These are phyloP conservation scores for Ericerus pela DNA, from an alignment of 1,140 invertebrate species.

Conservation along the genomic window DNA sequence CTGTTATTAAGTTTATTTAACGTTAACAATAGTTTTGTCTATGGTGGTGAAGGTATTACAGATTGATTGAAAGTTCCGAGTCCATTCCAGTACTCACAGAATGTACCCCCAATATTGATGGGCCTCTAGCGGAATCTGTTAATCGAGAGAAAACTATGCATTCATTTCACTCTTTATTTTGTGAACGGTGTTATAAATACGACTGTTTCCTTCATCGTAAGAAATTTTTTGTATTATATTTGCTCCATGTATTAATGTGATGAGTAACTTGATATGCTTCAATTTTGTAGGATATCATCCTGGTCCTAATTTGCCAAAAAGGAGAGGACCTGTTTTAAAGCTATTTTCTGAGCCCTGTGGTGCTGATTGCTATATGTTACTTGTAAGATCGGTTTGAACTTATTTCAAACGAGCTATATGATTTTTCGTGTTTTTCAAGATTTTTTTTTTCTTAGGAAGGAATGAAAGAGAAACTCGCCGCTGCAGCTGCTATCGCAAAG, in stretches of 20 bases:
- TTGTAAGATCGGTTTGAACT: constrained; percentile 41
- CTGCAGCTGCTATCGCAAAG: constrained; percentile 36
- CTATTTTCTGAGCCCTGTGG: constrained; percentile 75
- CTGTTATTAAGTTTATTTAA: neutral
- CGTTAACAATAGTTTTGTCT: neutral
- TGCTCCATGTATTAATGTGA: neutral
- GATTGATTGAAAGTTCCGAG: constrained; percentile 55
- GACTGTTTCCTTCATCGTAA: constrained; percentile 92
- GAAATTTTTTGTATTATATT: no score
- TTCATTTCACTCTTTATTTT: constrained; percentile 92
- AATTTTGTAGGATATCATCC: constrained; percentile 73
- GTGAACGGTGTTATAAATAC: constrained; percentile 91
- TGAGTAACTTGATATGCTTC: constrained; percentile 25
- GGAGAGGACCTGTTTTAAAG: constrained; percentile 78
- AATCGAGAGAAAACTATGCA: constrained; percentile 89
- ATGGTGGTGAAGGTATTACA: constrained; percentile 51
- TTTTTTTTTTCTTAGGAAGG: constrained; percentile 47
- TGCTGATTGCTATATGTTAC: constrained; percentile 70
- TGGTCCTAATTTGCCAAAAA: constrained; percentile 64
- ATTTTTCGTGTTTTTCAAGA: constrained; percentile 1
- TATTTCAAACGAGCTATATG: neutral
- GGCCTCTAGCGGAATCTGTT: constrained; percentile 76
- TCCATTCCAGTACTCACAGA: constrained; percentile 71
- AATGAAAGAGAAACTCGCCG: constrained; percentile 62
- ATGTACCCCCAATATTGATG: constrained; percentile 93